These are phyloP conservation scores for Drosophila suboccidentalis DNA, from an alignment of 2,888 invertebrate genomes.

Conservation along the genomic window DNA sequence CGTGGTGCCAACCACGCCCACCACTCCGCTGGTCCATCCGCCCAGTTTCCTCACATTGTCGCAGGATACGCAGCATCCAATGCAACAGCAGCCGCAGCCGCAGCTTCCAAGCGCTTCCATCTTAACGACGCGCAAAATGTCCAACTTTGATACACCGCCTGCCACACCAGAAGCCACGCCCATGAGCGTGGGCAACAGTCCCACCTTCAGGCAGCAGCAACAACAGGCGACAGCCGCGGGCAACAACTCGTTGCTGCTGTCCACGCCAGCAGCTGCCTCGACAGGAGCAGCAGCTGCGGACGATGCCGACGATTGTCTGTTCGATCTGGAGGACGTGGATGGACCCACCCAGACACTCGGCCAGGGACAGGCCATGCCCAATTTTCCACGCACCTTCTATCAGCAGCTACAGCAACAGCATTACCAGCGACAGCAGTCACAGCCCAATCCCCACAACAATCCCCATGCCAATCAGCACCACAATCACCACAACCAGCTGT, in stretches of 20 bases:
- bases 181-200: conserved; percentile 86
- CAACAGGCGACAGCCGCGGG: conserved; percentile 36
- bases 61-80: conserved; percentile 28
- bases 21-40: conserved; percentile 61
- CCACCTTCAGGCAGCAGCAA: conserved; percentile 81
- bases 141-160: conserved; percentile 85
- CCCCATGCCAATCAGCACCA: conserved; percentile 29
- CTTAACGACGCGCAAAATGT: conserved; percentile 76
- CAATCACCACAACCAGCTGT: conserved; percentile 41
- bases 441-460: conserved; percentile 15
- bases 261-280: conserved; percentile 34
- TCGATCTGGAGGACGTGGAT: conserved; percentile 90
- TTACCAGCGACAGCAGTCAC: conserved; percentile 35
- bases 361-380: conserved; percentile 24
- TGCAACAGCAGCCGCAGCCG: conserved; percentile 43
- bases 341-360: conserved; percentile 31
- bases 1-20: conserved; percentile 80
- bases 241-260: conserved; percentile 23
- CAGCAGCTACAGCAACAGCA: conserved; percentile 54
- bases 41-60: conserved; percentile 56
- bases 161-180: conserved; percentile 85
- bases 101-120: conserved; percentile 50
- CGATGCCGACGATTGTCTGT: conserved; percentile 90
- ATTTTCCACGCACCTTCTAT: conserved; percentile 31
- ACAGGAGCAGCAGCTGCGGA: conserved; percentile 45